Evolutionary conservation across 2,797 vertebrate species (phyloP), one percentile per base, ranked within the genome.

Genomic region (Eurystomus glaucurus): DNA sequence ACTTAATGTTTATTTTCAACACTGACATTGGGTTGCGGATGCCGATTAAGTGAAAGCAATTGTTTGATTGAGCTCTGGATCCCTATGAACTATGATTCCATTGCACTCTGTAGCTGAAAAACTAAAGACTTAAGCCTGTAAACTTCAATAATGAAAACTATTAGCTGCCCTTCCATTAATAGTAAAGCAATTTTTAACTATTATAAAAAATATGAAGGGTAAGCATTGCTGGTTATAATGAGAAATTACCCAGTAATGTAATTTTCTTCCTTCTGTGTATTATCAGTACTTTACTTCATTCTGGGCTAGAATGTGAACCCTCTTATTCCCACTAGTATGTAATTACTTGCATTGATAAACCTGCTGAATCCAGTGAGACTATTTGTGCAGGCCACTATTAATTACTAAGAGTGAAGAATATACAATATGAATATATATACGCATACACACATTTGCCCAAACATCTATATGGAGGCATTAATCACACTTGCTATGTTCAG

Each of bases 321-420:
- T 61, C 41, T 71, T 77, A 82, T 85, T 95, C 68, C 55, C 75
- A 83, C 23, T 14, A n/a, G 48, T 79, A 69, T 82, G 28, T 62
- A 94, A 93, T 95, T 96, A 87, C 66, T 92, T 90, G 22, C 51
- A 79, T 60, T 90, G 70, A 88, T 82, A 95, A 94, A 87, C 33
- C 58, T 62, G 20, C 45, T 91, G 77, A 94, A 95, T 62, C 31
- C 85, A 96, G 51, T 64, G 74, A 87, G 58, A 46, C n/a, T 71
- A 46, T 94, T 77, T 87, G 33, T 82, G 55, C 48, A 89, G 66
- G 37, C 15, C 91, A 35, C 52, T 87, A 69, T 26, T 91, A 93
- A 94, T 77, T 79, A 93, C 11, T 15, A 61, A 61, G 50, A 82
- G 22, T 20, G 51, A 95, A 84, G 50, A 68, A 57, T 75, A 78